Evolutionary conservation across 1,140 invertebrate species (phyloP).

Genomic region (Dreissena rostriformis): DNA sequence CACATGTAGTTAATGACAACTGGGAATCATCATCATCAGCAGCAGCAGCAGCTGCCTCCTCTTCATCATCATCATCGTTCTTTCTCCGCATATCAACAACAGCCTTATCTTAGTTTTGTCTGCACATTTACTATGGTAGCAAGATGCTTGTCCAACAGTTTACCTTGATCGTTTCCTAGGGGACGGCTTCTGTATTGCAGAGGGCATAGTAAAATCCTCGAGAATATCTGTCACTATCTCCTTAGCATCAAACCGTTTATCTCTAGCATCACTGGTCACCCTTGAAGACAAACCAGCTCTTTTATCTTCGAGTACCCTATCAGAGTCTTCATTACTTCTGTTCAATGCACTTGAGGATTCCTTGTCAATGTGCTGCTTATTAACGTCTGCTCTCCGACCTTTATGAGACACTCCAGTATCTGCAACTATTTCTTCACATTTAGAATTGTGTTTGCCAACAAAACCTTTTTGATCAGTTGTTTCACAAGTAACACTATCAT

Average conservation of each 20-base stretch:
- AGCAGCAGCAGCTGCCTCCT: too few species aligned
- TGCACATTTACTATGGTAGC: too few species aligned
- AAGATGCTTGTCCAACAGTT: background rate
- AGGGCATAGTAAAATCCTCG: constrained; percentile 13
- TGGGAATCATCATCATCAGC: too few species aligned
- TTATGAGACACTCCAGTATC: background rate
- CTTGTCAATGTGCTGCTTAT: background rate
- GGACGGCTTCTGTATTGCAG: constrained; percentile 13
- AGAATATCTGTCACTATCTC: constrained; percentile 29
- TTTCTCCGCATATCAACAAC: too few species aligned
- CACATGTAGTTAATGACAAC: too few species aligned
- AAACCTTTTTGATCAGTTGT: background rate
- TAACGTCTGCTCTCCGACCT: background rate
- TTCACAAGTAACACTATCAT: background rate
- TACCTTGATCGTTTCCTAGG: constrained; percentile 29
- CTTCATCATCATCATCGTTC: too few species aligned
- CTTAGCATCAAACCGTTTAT: background rate
- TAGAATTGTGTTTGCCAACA: background rate
- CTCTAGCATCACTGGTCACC: too few species aligned
- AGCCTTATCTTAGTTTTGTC: too few species aligned
- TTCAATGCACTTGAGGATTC: too few species aligned
- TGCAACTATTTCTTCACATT: background rate
- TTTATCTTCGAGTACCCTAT: too few species aligned
- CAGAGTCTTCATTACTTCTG: too few species aligned
- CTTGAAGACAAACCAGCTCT: too few species aligned